phyloP scores from a whole-genome alignment of 2,113 vertebrate genomes.

The Mirounga angustirostris region DNA sequence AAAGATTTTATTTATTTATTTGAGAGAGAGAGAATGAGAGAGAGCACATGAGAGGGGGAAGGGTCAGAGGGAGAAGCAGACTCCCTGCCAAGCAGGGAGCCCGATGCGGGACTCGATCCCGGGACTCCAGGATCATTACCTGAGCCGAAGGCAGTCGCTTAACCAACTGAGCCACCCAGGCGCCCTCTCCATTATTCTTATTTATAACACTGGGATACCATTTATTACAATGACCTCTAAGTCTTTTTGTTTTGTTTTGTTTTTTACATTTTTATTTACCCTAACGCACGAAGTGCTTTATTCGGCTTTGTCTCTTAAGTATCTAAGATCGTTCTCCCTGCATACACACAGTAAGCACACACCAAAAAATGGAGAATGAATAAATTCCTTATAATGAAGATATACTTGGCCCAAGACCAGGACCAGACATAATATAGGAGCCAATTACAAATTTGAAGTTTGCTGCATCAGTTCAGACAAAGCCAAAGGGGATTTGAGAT shows the following conservation, averaged over 20 bases:
- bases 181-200: background rate
- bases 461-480: background rate
- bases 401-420: background rate
- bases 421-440: background rate
- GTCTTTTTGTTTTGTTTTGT: background rate
- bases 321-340: background rate
- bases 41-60: too few species aligned
- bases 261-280: background rate
- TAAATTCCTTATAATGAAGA: conserved; percentile 39
- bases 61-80: too few species aligned
- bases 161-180: too few species aligned
- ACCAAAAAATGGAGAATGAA: conserved; percentile 17
- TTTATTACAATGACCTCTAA: background rate
- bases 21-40: too few species aligned
- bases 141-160: too few species aligned
- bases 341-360: background rate
- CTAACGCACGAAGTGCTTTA: background rate
- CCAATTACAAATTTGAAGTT: conserved; percentile 38
- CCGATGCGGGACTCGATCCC: too few species aligned
- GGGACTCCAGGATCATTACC: too few species aligned
- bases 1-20: too few species aligned
- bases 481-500: background rate
- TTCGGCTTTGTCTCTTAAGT: conserved; percentile 19
- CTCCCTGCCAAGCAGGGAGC: too few species aligned
- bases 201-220: too few species aligned